Evolutionary conservation across 2,113 vertebrate genomes (phyloP), one percentile per base, ranked within the genome.

Genomic region (Daphoenositta chrysoptera): DNA sequence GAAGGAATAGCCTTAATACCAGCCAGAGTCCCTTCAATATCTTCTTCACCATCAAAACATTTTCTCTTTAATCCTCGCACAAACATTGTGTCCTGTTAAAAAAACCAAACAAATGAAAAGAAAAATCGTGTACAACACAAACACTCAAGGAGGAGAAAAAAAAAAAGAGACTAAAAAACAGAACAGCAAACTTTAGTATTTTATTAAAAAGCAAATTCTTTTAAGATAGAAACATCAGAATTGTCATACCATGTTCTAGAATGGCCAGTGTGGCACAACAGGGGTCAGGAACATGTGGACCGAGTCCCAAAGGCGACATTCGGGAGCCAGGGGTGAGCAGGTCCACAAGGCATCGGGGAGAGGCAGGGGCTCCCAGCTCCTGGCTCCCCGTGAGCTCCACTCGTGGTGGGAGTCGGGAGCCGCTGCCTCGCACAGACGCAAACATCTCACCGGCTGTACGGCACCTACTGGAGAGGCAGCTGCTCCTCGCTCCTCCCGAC

Each of bases 1-100:
- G 98, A 98, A n/a, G 98, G 98, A 68, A 97, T 93, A 53, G 98
- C 94, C 82, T 96, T 97, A 82, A 98, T 88, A 63, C 98, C 96
- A 40, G 96, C 96, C 84, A 96, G 96, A 79, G 96, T 95, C 68
- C 97, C 98, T 31, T 98, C 98, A 66, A 91, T 96, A 15, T 97
- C 97, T 88, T 98, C 99, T 90, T 99, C 98, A 1, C 95, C 97
- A 16, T 99, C 99, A 12, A 97, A 96, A 92, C 98, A 98, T 97
- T 99, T 99, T 95, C 99, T 98, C 96, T 99, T 99, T 60, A 98
- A 96, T 97, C 99, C 99, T 96, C 99, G 98, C 57, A 98, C 97
- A 97, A 99, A 99, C 99, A 99, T 99, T 61, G 96, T 98, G 98
- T 96, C 98, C 98, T 99, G 97, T 73, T 39, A 56, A 94, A 78